Percentiles rank a stretch among this genome's conserved stretches.
These are phyloP conservation scores for Phalacrocorax pelagicus DNA, from an alignment of 2,113 vertebrate species.

Conservation along the genomic window DNA sequence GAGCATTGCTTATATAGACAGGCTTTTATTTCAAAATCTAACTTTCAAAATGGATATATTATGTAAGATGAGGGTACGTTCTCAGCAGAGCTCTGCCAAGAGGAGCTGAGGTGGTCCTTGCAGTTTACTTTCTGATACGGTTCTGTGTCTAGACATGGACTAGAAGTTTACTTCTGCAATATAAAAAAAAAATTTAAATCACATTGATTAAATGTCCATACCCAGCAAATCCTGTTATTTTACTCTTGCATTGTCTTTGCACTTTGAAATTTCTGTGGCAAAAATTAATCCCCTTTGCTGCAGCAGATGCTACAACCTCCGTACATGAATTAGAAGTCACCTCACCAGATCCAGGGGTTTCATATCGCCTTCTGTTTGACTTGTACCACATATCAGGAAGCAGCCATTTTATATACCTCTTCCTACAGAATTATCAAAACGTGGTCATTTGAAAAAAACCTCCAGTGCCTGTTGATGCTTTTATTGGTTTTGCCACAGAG, in stretches of 20 bases:
- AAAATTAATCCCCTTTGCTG: neutral
- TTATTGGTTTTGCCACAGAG: neutral
- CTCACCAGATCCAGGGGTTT: neutral
- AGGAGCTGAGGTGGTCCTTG: neutral
- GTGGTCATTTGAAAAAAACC: neutral
- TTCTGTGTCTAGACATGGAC: neutral
- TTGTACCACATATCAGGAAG: neutral
- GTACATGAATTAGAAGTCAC: neutral
- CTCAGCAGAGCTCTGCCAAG: neutral
- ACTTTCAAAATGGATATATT: neutral
- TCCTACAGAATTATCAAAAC: neutral
- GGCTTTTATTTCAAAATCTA: neutral
- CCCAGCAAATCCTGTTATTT: neutral
- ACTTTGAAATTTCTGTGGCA: neutral
- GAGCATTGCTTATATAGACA: neutral
- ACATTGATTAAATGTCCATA: neutral
- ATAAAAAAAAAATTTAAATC: neutral
- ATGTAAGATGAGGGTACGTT: fast-evolving
- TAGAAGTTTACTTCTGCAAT: neutral
- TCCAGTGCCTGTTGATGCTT: neutral
- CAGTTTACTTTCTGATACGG: neutral
- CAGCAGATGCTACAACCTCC: neutral
- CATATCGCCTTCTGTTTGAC: neutral
- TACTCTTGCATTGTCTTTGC: neutral
- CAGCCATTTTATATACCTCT: neutral